A percentile compares a stretch with the other conserved stretches of the same genome.
Conservation (phyloP, 2,113 vertebrate species). For the Elephantulus edwardii region DNA sequence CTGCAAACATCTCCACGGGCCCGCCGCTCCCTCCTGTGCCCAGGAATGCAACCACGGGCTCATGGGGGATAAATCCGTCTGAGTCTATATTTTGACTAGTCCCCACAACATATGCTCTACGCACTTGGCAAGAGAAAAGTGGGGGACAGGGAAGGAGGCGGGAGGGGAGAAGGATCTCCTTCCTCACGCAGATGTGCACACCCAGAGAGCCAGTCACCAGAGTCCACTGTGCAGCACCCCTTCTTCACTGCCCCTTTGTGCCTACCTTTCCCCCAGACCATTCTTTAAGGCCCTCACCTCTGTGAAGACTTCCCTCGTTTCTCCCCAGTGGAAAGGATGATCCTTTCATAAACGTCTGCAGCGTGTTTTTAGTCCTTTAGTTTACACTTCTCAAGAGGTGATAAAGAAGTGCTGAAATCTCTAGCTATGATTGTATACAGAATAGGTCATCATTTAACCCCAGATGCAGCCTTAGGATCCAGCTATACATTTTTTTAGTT, state of each 20-base stretch:
- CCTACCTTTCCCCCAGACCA: neutral
- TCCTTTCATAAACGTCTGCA: neutral
- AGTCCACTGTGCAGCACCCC: accelerated
- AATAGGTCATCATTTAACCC: no score
- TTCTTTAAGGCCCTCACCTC: neutral
- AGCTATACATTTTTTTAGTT: no score
- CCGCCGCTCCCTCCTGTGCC: slow-evolving; percentile 73
- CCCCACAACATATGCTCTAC: slow-evolving; percentile 75
- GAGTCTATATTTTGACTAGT: slow-evolving; percentile 84
- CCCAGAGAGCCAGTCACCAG: neutral
- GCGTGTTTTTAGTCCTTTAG: neutral
- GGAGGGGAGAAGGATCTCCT: slow-evolving; percentile 59
- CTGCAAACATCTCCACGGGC: slow-evolving; percentile 82
- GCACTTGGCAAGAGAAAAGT: slow-evolving; percentile 79
- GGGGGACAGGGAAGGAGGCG: slow-evolving; percentile 74
- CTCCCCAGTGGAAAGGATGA: neutral
- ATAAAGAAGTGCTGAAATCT: no score
- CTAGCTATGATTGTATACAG: no score
- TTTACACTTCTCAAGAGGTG: neutral
- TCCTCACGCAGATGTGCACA: neutral
- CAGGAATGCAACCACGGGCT: slow-evolving; percentile 81
- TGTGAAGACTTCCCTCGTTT: neutral
- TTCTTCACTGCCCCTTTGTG: neutral
- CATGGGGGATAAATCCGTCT: slow-evolving; percentile 81
- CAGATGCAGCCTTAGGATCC: no score